A percentile compares a stretch with the other conserved stretches of the same genome.
These are phyloP conservation scores for Anastatus disparis DNA, from an alignment of 1,140 invertebrate species.

Conservation along the genomic window DNA sequence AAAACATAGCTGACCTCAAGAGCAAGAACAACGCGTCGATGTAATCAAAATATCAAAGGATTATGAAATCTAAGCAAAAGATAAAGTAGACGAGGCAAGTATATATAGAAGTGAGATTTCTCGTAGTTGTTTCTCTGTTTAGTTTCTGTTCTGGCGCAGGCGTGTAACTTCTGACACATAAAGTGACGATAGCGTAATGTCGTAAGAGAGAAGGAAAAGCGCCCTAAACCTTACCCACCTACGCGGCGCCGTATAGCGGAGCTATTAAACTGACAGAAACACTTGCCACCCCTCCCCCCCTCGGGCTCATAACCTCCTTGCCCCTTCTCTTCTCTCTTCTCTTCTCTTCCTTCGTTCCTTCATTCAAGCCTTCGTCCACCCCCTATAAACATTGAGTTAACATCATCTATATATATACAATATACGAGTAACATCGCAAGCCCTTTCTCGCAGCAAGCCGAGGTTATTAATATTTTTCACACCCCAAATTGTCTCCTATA, in stretches of 20 bases:
- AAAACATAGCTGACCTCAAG: neutral
- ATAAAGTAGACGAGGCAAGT: neutral
- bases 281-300: constrained; percentile 63
- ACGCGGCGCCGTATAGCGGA: constrained; percentile 51
- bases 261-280: constrained; percentile 70
- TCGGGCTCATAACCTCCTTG: constrained; percentile 26
- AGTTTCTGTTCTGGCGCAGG: no score
- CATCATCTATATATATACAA: neutral
- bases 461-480: constrained; percentile 67
- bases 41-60: constrained; percentile 54
- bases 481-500: constrained; percentile 60
- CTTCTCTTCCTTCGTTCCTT: neutral
- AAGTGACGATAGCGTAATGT: constrained; percentile 63
- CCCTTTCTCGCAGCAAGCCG: constrained; percentile 40
- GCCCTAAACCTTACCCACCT: no score
- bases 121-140: no score
- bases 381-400: constrained; percentile 34
- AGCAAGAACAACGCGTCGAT: no score
- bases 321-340: constrained; percentile 1
- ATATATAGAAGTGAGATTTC: neutral
- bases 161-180: constrained; percentile 64
- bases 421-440: neutral
- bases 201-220: constrained; percentile 46
- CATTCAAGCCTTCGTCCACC: constrained; percentile 6
- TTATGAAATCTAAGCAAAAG: constrained; percentile 60